Percentiles rank a stretch among this genome's conserved stretches.
Evolutionary conservation across 2,797 vertebrate genomes (phyloP).

Genomic region (Takifugu rubripes): DNA sequence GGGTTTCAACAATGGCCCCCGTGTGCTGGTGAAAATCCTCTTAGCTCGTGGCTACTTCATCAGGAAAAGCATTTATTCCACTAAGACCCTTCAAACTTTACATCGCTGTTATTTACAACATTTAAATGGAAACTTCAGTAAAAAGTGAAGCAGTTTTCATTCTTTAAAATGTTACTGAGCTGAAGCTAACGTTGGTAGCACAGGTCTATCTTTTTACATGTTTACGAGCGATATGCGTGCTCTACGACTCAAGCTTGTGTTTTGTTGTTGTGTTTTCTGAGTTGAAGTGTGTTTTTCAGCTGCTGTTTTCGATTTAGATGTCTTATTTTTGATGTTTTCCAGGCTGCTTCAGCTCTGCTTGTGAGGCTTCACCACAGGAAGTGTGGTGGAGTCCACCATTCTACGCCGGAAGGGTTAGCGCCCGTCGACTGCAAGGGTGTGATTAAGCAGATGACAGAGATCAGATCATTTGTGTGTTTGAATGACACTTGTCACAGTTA

Average conservation of each 20-base stretch:
- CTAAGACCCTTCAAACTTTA: not conserved
- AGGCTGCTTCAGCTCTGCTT: not conserved
- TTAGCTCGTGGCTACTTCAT: constrained; percentile 19
- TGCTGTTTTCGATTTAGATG: no score
- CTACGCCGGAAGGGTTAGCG: constrained; percentile 37
- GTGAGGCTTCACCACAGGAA: constrained; percentile 43
- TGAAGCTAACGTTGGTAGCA: no score
- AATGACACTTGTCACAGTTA: no score
- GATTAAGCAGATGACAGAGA: no score
- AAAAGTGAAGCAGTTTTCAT: no score
- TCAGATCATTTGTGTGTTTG: no score
- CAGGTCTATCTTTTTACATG: no score
- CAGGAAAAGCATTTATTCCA: constrained; percentile 13
- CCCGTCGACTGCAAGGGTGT: constrained; percentile 10
- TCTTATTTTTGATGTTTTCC: not conserved
- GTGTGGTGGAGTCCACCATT: constrained; percentile 47
- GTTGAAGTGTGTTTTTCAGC: no score
- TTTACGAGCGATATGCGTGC: no score
- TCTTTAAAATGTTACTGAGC: no score
- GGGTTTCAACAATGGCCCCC: constrained; percentile 40
- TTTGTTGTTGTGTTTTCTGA: no score
- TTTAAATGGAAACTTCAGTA: not conserved
- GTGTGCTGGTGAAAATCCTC: constrained; percentile 52
- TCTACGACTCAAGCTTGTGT: no score
- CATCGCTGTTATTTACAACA: not conserved